phyloP scores from a whole-genome alignment of 2,888 invertebrate species.

The Pyrochroa serraticornis region DNA sequence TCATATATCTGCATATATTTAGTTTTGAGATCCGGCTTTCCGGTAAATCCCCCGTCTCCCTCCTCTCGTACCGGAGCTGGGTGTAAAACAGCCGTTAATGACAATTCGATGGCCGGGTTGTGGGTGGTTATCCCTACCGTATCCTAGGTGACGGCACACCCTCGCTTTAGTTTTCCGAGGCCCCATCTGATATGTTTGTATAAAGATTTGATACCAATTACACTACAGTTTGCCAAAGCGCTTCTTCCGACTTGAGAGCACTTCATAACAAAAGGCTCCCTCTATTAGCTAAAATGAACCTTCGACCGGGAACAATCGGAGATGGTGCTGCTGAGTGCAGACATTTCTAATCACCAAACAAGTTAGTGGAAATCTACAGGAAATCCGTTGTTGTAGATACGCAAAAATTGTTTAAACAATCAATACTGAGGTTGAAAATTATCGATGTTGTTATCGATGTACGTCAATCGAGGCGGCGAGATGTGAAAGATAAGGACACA shows the following conservation, averaged over 20 bases:
- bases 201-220: conserved; percentile 66
- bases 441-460: too few species aligned
- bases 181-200: conserved; percentile 63
- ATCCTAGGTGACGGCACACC: conserved; percentile 57
- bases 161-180: conserved; percentile 50
- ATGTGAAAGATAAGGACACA: too few species aligned
- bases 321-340: too few species aligned
- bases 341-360: too few species aligned
- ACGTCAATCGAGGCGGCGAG: too few species aligned
- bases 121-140: conserved; percentile 40
- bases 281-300: conserved; percentile 31
- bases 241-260: conserved; percentile 38
- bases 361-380: too few species aligned
- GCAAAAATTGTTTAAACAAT: too few species aligned
- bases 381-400: too few species aligned
- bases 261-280: conserved; percentile 29
- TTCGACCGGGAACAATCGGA: neutral
- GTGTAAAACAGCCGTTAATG: conserved; percentile 41
- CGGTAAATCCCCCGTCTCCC: too few species aligned
- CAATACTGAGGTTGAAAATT: too few species aligned
- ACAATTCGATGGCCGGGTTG: conserved; percentile 38
- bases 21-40: too few species aligned
- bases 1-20: too few species aligned
- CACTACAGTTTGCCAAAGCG: conserved; percentile 54
- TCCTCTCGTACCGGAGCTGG: neutral